Percentiles rank a stretch among this genome's conserved stretches.
phyloP scores from a whole-genome alignment of 2,113 vertebrate species.

The Callithrix jacchus region DNA sequence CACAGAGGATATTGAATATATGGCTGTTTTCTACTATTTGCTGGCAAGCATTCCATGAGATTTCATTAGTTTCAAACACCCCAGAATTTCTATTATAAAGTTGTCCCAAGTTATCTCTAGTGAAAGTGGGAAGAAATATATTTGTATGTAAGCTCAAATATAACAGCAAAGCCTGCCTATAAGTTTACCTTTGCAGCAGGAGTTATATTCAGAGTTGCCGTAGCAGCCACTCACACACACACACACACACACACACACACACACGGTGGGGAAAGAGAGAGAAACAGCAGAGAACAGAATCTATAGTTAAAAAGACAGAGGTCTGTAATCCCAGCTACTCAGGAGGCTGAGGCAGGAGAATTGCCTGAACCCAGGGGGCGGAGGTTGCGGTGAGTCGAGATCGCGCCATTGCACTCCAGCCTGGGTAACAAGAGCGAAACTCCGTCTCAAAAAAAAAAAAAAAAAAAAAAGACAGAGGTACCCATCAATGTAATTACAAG shows the following conservation, averaged over 20 bases:
- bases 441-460: too few species aligned
- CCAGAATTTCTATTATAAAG: slow-evolving; percentile 55
- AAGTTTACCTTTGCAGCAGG: slow-evolving; percentile 70
- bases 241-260: slow-evolving; percentile 76
- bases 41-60: slow-evolving; percentile 14
- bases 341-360: too few species aligned
- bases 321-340: too few species aligned
- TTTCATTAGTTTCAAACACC: neutral
- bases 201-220: slow-evolving; percentile 83
- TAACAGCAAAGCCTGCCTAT: slow-evolving; percentile 62
- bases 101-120: slow-evolving; percentile 49
- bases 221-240: slow-evolving; percentile 85
- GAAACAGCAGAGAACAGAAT: slow-evolving; percentile 64
- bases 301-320: slow-evolving; percentile 81
- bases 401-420: too few species aligned
- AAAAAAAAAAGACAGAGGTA: slow-evolving; percentile 73
- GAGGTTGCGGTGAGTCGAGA: too few species aligned
- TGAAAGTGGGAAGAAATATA: slow-evolving; percentile 63
- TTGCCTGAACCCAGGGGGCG: too few species aligned
- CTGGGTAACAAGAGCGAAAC: too few species aligned
- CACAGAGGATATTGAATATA: neutral
- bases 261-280: slow-evolving; percentile 57
- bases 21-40: neutral
- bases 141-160: slow-evolving; percentile 67
- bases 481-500: slow-evolving; percentile 55